These are phyloP conservation scores for Gonocerus acuteangulatus DNA, from an alignment of 2,888 invertebrate species.

Conservation along the genomic window DNA sequence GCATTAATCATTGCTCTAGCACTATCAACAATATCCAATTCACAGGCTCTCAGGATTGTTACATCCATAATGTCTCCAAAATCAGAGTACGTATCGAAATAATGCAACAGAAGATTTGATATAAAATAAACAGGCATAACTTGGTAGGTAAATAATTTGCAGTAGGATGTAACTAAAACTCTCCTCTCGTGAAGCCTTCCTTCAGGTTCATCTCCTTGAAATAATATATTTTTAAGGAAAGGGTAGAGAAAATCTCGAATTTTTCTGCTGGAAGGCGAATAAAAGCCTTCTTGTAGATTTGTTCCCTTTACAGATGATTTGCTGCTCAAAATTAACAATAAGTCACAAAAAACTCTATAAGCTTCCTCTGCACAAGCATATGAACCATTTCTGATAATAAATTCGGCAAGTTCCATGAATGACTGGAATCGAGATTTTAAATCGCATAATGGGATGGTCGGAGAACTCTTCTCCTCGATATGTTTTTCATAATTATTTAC, in stretches of 20 bases:
- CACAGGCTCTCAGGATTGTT: neutral
- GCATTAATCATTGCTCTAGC: slow-evolving; percentile 3
- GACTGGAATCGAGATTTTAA: neutral
- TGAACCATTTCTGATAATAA: neutral
- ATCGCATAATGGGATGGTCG: neutral
- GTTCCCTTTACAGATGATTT: neutral
- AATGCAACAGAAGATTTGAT: slow-evolving; percentile 9
- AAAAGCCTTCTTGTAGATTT: neutral
- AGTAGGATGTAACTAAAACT: neutral
- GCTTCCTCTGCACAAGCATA: neutral
- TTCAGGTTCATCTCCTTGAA: neutral
- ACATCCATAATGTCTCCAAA: slow-evolving; percentile 11
- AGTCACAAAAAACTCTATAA: slow-evolving; percentile 10
- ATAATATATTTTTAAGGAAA: neutral
- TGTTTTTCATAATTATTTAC: slow-evolving; percentile 1
- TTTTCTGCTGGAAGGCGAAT: neutral
- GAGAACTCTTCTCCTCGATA: neutral
- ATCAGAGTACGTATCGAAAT: neutral
- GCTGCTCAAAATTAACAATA: neutral
- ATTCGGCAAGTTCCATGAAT: neutral
- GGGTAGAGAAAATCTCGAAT: neutral
- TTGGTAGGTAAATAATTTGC: neutral
- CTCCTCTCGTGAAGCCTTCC: neutral
- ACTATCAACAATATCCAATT: neutral
- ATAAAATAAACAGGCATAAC: slow-evolving; percentile 15